Conservation (phyloP, 2,797 vertebrate genomes). For the Holocentrus rufus region DNA sequence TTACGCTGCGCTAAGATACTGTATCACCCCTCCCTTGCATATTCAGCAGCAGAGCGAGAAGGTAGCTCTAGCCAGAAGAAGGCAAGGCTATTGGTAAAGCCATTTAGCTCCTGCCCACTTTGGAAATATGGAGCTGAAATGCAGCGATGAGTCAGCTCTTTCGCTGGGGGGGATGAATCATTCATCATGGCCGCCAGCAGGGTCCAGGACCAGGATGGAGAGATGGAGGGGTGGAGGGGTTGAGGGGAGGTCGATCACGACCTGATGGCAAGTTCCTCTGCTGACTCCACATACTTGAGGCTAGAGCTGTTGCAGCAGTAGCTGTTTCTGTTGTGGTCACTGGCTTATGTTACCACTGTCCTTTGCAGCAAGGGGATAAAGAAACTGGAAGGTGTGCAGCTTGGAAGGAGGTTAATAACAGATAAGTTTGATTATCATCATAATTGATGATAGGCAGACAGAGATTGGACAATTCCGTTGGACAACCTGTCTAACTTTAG, state of each 20-base stretch:
- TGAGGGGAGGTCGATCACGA: constrained; percentile 70
- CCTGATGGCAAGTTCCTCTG: constrained; percentile 74
- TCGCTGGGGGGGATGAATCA: constrained; percentile 76
- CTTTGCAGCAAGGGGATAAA: background rate
- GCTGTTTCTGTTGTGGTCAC: constrained; percentile 24
- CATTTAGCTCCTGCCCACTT: constrained; percentile 71
- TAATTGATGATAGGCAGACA: background rate
- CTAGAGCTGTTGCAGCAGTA: background rate
- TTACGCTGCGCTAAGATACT: constrained; percentile 16
- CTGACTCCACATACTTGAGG: constrained; percentile 67
- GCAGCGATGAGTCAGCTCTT: constrained; percentile 78
- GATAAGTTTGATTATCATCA: background rate
- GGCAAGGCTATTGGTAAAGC: constrained; percentile 62
- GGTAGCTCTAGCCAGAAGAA: constrained; percentile 46
- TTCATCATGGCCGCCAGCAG: constrained; percentile 78
- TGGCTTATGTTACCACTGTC: constrained; percentile 14
- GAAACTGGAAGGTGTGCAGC: background rate
- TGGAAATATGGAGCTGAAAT: constrained; percentile 73
- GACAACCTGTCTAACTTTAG: no score
- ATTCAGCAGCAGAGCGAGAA: constrained; percentile 55
- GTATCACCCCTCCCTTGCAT: constrained; percentile 47
- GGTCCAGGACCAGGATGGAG: constrained; percentile 61
- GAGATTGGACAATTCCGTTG: background rate
- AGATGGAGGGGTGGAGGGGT: constrained; percentile 42
- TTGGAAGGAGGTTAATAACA: background rate